Conservation (phyloP, 2,113 vertebrate species). For the Bubo blakistoni region DNA sequence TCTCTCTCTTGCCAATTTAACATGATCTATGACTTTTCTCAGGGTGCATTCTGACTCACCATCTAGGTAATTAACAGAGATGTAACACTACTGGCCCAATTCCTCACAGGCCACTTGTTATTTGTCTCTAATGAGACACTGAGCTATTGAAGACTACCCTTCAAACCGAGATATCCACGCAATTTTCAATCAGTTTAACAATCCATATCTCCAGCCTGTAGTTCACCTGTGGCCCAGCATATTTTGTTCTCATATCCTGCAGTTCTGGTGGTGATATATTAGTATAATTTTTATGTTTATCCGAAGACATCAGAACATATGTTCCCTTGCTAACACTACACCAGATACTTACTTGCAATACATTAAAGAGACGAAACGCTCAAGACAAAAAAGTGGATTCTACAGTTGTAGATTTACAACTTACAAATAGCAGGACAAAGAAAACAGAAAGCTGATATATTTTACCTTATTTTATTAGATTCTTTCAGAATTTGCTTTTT, state of each 20-base stretch:
- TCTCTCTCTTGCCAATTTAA: neutral
- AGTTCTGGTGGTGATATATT: neutral
- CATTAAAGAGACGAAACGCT: neutral
- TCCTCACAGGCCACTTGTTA: neutral
- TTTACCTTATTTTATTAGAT: neutral
- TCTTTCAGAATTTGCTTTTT: neutral
- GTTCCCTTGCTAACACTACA: neutral
- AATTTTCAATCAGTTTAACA: neutral
- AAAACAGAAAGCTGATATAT: neutral
- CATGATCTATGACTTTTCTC: neutral
- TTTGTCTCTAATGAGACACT: neutral
- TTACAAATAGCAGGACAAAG: neutral
- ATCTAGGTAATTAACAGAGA: neutral
- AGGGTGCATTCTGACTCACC: neutral
- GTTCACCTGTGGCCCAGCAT: neutral
- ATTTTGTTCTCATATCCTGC: neutral
- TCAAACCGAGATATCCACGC: fast-evolving
- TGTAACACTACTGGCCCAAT: neutral
- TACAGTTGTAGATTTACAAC: neutral
- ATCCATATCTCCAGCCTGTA: neutral
- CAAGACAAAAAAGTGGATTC: neutral
- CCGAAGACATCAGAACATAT: neutral
- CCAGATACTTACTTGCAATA: neutral
- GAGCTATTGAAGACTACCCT: neutral
- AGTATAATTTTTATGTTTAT: neutral